Conservation (phyloP, 2,797 vertebrate species). For the Phalloptychus januarius region DNA sequence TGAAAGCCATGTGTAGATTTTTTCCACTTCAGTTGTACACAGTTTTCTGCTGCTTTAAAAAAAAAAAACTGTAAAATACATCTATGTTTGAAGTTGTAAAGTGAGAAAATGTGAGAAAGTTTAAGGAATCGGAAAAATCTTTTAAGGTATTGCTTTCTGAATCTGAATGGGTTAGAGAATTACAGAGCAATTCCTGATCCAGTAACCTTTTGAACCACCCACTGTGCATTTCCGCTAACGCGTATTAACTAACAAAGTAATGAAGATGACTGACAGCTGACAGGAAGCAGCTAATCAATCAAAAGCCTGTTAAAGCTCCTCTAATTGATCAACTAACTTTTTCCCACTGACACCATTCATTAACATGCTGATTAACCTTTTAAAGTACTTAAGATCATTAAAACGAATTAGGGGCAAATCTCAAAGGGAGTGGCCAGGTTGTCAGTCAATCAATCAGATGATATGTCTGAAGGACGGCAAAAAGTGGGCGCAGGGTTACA, state of each 20-base stretch:
- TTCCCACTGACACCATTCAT: conserved; percentile 64
- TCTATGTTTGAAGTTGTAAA: background rate
- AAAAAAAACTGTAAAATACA: background rate
- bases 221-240: background rate
- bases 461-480: conserved; percentile 16
- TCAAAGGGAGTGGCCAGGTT: conserved; percentile 50
- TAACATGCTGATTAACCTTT: conserved; percentile 76
- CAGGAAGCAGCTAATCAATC: conserved; percentile 65
- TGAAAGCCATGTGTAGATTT: background rate
- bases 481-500: background rate
- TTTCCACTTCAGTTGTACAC: background rate
- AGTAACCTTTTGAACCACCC: conserved; percentile 8
- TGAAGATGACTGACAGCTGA: conserved; percentile 72
- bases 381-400: conserved; percentile 70
- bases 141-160: background rate
- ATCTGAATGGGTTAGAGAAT: background rate
- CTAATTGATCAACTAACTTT: conserved; percentile 68
- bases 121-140: background rate
- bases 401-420: conserved; percentile 59
- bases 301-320: conserved; percentile 53
- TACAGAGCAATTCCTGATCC: conserved; percentile 3
- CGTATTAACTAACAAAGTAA: conserved; percentile 15
- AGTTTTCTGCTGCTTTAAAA: background rate
- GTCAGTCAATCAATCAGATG: conserved; percentile 63
- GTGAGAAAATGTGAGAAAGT: background rate